Base-by-base conservation (phyloP, 2,113 vertebrate genomes). In the Nanorana parkeri region DNA sequence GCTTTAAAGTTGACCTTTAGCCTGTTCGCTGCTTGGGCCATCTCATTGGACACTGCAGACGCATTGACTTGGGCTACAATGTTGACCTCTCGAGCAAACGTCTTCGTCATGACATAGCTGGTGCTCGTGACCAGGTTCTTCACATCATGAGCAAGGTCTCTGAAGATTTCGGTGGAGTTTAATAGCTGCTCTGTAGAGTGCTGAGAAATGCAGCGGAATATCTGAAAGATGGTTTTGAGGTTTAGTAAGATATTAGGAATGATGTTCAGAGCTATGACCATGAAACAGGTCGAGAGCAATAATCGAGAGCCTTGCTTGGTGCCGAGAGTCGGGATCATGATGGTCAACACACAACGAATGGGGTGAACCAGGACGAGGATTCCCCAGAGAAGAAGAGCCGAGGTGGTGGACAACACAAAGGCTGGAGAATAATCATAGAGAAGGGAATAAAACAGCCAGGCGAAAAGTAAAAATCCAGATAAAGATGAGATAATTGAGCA, bases 301-400 rank as follows among this genome's bases (percentile, higher is more conserved):
- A 99, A 89, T 58, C 91, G 93, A 54, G 93, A 90, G 1, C 97
- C 96, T 86, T 99, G 94, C 16, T 91, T 93, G 6, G 94, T 96
- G 69, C 96, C 95, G 17, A 96, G 69, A 0, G 92, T 96, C 4
- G 96, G 97, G 78, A 97, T 87, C 0, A 87, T 91, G 83, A 98
- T 91, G 0, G 90, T 96, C 85, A 98, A 91, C 54, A 95, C 91
- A 51, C 97, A 99, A 52, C 97, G 96, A 64, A 93, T 83, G 0
- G 97, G 97, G 73, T 96, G 96, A 26, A 95, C 89, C 61, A 98
- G 71, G 74, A 93, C 86, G 16, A 94, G 92, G 7, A 84, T 63
- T 73, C 96, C 84, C 23, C 95, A 90, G 41, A 92, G 78, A 76
- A 92, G 72, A 52, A 91, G 77, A 0, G 93, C 88, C 83, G 94